Evolutionary conservation across 2,888 invertebrate species (phyloP), one percentile per base, ranked within the genome.

Genomic region (Acrocyrtus sp.): DNA sequence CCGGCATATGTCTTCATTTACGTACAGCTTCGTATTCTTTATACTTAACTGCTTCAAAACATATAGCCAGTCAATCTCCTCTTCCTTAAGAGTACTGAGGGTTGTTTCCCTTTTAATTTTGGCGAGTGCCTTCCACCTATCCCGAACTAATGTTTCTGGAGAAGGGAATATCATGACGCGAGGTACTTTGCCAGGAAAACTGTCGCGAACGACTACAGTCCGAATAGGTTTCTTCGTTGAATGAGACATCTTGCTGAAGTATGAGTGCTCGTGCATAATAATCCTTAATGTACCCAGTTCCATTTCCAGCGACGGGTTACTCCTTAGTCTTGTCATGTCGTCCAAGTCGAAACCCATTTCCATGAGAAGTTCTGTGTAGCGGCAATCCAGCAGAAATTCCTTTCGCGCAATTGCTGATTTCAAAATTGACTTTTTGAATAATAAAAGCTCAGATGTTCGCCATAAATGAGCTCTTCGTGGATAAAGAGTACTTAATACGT

Each of bases 21-120:
- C 29, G 17, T 45, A 10, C 12, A 53, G 39, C n/a, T 19, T 43
- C 1, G 54, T 21, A 45, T 43, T 53, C 17, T 34, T 41, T 2
- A 22, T 34, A 12, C 41, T 24, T 29, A 67, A 17, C 17, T 43
- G 19, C 21, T 60, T 67, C 17, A 53, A 3, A 10, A 67, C 67
- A 51, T n/a, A 53, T 4, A 67, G 39, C 67, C 67, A 67, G 17
- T 57, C 41, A 22, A 67, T 67, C n/a, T 67, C 67, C 12, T 65
- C 34, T 3, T 67, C 58, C 8, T 27, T 17, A 17, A 67, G 29
- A 8, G n/a, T 45, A 0, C 51, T 27, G 17, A 67, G 6, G 0
- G 60, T 22, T 15, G 67, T 67, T 24, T 24, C 21, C 17, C 39
- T 48, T 17, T 27, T 26, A 17, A 67, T 58, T 19, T 67, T 45